Evolutionary conservation across 2,888 invertebrate species (phyloP).

Genomic region (Ophion costatus): DNA sequence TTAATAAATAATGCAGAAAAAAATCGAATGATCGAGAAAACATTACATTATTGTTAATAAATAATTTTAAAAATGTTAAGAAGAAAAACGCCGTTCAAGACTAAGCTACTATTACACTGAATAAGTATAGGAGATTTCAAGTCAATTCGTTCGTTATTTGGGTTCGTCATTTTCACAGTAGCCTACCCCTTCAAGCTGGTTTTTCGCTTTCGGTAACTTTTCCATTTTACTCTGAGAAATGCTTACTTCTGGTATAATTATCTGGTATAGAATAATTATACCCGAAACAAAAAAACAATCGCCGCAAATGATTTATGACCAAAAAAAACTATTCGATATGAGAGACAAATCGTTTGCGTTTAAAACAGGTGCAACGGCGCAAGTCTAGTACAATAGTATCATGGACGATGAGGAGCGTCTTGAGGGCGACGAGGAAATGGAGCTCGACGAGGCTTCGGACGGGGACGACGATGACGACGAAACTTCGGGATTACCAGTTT

Average conservation of each 20-base stretch:
- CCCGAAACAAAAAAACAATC: background rate
- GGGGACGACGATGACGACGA: constrained; percentile 90
- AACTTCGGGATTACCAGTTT: constrained; percentile 84
- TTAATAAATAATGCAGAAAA: too few species aligned
- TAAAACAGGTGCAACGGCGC: constrained; percentile 65
- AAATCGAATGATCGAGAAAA: too few species aligned
- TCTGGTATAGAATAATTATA: background rate
- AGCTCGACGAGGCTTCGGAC: constrained; percentile 90
- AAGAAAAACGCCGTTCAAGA: too few species aligned
- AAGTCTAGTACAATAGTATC: constrained; percentile 74
- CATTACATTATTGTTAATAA: too few species aligned
- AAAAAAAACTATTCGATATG: background rate
- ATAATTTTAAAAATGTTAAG: too few species aligned
- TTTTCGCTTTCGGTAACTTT: background rate
- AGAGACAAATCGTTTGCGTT: background rate
- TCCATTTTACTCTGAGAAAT: background rate
- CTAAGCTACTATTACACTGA: too few species aligned
- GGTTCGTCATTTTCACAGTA: too few species aligned
- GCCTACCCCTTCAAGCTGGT: background rate
- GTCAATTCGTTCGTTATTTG: too few species aligned
- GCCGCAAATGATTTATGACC: background rate
- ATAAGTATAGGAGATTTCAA: too few species aligned
- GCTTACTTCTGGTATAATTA: background rate
- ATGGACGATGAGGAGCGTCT: constrained; percentile 83
- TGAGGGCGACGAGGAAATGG: constrained; percentile 87